Conservation (phyloP, 2,888 invertebrate species). For the Morpho helenor region DNA sequence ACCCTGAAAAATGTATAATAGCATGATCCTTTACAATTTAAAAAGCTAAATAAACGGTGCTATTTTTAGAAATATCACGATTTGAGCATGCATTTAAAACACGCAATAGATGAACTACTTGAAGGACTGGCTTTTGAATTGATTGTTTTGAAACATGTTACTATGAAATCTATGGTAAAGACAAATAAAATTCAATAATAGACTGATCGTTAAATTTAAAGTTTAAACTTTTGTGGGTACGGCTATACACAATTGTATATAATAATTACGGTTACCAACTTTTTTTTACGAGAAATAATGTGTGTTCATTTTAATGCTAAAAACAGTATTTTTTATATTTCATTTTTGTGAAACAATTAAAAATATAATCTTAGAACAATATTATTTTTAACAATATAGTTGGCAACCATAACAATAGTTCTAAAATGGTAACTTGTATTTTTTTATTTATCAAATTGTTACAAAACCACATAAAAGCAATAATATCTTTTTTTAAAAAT, state of each 20-base stretch:
- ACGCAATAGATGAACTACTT: conserved; percentile 5
- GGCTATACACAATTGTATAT: background rate
- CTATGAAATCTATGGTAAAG: too few relatives aligned
- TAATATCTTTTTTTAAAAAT: too few relatives aligned
- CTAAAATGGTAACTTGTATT: too few relatives aligned
- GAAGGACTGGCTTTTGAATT: conserved; percentile 11
- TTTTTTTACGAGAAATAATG: too few relatives aligned
- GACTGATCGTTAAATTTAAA: background rate
- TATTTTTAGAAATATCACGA: background rate
- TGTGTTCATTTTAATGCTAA: too few relatives aligned
- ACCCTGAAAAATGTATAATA: background rate
- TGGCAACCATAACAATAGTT: too few relatives aligned
- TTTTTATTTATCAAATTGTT: too few relatives aligned
- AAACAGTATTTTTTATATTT: background rate
- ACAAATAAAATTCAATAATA: too few relatives aligned
- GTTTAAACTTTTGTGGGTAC: conserved; percentile 1
- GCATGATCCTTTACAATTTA: conserved; percentile 3
- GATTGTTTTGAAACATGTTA: background rate
- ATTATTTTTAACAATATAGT: too few relatives aligned
- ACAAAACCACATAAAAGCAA: too few relatives aligned
- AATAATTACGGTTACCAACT: too few relatives aligned
- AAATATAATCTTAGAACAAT: too few relatives aligned
- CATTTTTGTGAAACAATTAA: background rate
- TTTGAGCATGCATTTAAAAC: conserved; percentile 7
- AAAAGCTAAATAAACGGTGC: background rate